Percentiles rank a stretch among this genome's conserved stretches.
Conservation (phyloP, 2,888 invertebrate genomes). For the Anticlea derivata region DNA sequence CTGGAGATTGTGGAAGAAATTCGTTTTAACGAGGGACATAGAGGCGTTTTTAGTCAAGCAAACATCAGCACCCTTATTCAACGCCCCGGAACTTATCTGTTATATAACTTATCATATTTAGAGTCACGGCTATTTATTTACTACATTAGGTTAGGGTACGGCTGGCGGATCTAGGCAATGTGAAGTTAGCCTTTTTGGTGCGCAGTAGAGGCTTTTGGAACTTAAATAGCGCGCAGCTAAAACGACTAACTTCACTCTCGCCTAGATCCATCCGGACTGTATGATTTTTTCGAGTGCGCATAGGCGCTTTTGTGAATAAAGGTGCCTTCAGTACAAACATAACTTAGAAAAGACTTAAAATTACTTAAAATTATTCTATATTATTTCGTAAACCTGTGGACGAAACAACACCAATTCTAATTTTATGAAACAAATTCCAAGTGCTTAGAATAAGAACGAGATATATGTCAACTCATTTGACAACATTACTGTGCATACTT, state of each 20-base stretch:
- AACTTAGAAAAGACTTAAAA: constrained; percentile 4
- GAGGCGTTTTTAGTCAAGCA: constrained; percentile 3
- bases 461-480: constrained; percentile 3
- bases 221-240: too few species aligned
- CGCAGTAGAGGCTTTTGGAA: too few species aligned
- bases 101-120: too few species aligned
- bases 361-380: constrained; percentile 2
- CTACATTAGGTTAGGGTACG: too few species aligned
- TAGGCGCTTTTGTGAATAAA: background rate
- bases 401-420: constrained; percentile 12
- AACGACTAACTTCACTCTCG: too few species aligned
- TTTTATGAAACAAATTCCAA: constrained; percentile 10
- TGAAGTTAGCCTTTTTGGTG: too few species aligned
- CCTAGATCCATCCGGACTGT: too few species aligned
- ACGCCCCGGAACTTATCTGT: too few species aligned
- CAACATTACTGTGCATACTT: background rate
- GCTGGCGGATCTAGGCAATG: too few species aligned
- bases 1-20: background rate
- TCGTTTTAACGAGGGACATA: background rate
- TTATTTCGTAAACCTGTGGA: constrained; percentile 6
- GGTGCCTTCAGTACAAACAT: background rate
- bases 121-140: too few species aligned
- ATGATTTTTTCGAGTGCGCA: too few species aligned
- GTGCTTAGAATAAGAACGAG: constrained; percentile 13
- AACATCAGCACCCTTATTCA: background rate